Base-by-base conservation (phyloP, 2,888 invertebrate genomes). In the Lasioglossum lativentre region DNA sequence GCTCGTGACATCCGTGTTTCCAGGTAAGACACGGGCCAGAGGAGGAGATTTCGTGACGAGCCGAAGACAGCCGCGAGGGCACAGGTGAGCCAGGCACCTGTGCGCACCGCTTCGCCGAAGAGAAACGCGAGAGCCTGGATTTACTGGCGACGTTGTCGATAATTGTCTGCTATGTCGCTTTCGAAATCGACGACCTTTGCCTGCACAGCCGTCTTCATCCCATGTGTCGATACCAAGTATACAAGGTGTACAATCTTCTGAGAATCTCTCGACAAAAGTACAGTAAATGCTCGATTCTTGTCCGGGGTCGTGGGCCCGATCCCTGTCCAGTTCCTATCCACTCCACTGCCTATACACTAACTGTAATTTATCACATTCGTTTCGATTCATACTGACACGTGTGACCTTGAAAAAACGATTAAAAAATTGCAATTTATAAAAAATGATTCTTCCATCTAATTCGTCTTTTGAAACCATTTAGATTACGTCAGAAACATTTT, bases 141-240 rank as follows among this genome's bases (percentile, higher is more conserved):
- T 68, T n/a, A 56, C 47, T 27, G 72, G 52, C 66, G 72, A 66
- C 38, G 76, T 34, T 82, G 72, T 82, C 83, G 73, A 83, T 82
- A 82, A 76, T 42, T 66, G 45, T 66, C 30, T 45, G 30, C 34
- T 27, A 66, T 66, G 38, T 34, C 19, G 34, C 52, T 83, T 76
- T 76, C 76, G 83, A 76, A 76, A 82, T 75, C 52, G 38, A n/a
- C 45, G 72, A 56, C 76, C 73, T 82, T 73, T 82, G 27, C 34
- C 76, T 34, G 23, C n/a, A 34, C 27, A 56, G 27, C 14, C 27
- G 59, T 59, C 59, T 59, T 27, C 27, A 27, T 59, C 14, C 27
- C 5, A 3, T 16, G 59, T 27, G 14, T 14, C 59, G 14, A 27
- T 14, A 27, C 59, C 0, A 1, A 27, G 52, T 59, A 14, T 59